Evolutionary conservation across 2,888 invertebrate genomes (phyloP).

Genomic region (Acrobasis consociella): DNA sequence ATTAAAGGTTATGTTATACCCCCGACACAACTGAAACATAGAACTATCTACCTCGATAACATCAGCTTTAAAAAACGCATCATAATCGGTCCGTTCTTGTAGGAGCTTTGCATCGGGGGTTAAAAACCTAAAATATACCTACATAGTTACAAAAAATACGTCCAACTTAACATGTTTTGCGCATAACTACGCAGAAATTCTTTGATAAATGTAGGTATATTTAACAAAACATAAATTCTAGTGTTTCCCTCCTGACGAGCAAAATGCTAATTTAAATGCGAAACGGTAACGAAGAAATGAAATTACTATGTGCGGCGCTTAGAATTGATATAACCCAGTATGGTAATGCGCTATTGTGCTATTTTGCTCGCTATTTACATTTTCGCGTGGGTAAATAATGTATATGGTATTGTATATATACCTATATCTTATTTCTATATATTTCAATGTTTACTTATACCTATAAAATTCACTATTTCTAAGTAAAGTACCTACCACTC

Average conservation of each 20-base stretch:
- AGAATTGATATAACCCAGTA: slow-evolving; percentile 6
- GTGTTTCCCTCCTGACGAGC: slow-evolving; percentile 18
- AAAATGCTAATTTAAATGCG: slow-evolving; percentile 21
- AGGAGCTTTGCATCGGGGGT: no score
- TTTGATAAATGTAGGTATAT: slow-evolving; percentile 8
- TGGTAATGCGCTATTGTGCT: not conserved
- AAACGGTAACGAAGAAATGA: slow-evolving; percentile 15
- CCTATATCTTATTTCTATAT: no score
- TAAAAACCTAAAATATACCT: not conserved
- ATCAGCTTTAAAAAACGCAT: no score
- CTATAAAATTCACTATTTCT: no score
- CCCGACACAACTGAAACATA: no score
- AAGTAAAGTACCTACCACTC: no score
- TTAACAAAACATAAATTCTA: slow-evolving; percentile 19
- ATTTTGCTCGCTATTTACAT: not conserved
- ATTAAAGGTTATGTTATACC: no score
- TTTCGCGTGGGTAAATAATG: not conserved
- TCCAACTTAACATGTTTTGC: not conserved
- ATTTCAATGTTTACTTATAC: no score
- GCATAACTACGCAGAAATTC: not conserved
- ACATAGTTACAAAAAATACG: not conserved
- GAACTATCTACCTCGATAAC: no score
- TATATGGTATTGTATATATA: no score
- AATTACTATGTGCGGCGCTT: slow-evolving; percentile 12
- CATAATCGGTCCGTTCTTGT: no score